These are phyloP conservation scores for Nothura maculosa DNA, from an alignment of 2,797 vertebrate species.

Conservation along the genomic window DNA sequence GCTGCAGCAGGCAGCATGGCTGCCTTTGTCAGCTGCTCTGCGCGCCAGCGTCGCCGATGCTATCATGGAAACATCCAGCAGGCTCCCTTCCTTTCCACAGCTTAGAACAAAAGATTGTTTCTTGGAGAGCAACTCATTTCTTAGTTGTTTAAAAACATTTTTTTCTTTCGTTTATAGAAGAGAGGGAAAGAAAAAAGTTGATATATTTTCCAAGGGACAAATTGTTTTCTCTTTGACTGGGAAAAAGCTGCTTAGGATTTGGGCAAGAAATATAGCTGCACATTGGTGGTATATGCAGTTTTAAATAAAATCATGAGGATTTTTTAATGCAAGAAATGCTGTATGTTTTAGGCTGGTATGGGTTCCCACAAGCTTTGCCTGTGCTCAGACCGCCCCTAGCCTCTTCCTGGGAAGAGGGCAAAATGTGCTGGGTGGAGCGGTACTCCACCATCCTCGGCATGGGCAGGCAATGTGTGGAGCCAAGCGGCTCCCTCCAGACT, in stretches of 20 bases:
- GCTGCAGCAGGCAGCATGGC: slow-evolving; percentile 67
- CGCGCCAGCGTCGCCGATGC: slow-evolving; percentile 42
- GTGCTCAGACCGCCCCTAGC: background rate
- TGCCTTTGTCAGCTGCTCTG: slow-evolving; percentile 64
- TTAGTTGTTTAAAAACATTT: background rate
- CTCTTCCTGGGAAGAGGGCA: background rate
- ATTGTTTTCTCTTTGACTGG: background rate
- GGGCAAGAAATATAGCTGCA: background rate
- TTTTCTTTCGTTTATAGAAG: background rate
- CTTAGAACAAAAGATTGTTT: background rate
- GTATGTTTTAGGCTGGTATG: background rate
- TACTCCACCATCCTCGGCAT: background rate
- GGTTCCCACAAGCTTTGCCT: background rate
- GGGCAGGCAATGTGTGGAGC: background rate
- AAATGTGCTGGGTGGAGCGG: background rate
- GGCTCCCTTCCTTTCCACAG: background rate
- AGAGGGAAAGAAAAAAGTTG: background rate
- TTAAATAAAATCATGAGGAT: background rate
- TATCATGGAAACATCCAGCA: slow-evolving; percentile 1
- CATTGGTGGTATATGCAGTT: background rate
- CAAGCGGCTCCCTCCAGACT: background rate
- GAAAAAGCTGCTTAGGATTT: background rate
- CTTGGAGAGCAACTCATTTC: background rate
- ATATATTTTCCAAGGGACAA: background rate
- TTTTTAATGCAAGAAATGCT: background rate